A percentile compares a stretch with the other conserved stretches of the same genome.
phyloP scores from a whole-genome alignment of 2,113 vertebrate species.

The Psilopogon haemacephalus region DNA sequence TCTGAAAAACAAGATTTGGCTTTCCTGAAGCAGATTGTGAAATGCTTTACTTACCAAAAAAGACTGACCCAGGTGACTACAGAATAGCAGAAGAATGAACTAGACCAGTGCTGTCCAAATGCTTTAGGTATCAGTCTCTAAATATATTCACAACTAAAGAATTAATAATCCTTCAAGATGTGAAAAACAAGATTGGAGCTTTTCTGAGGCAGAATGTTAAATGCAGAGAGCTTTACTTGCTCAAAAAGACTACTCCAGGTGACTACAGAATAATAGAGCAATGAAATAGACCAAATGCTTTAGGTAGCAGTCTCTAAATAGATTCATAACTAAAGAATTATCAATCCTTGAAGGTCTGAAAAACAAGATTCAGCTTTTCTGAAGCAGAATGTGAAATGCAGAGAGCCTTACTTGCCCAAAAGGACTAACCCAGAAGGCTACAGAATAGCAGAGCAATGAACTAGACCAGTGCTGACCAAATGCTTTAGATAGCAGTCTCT shows the following conservation, averaged over 20 bases:
- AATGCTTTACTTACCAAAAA: too few relatives aligned
- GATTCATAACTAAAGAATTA: background rate
- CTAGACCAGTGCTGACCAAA: background rate
- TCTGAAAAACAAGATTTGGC: too few relatives aligned
- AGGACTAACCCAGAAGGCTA: background rate
- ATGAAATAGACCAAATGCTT: background rate
- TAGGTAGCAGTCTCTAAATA: background rate
- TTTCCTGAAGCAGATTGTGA: background rate
- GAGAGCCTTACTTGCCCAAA: conserved; percentile 29
- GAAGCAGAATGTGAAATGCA: conserved; percentile 47
- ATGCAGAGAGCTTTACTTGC: conserved; percentile 38
- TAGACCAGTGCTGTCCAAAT: too few relatives aligned
- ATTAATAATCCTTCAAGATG: too few relatives aligned
- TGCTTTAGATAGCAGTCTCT: background rate
- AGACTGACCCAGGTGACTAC: too few relatives aligned
- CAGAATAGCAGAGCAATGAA: background rate
- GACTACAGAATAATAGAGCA: background rate
- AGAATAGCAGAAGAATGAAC: too few relatives aligned
- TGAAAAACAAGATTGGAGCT: too few relatives aligned
- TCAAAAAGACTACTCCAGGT: background rate
- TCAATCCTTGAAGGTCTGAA: too few relatives aligned
- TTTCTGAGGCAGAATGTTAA: too few relatives aligned
- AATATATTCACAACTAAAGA: too few relatives aligned
- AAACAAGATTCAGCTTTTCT: background rate
- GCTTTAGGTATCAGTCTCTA: too few relatives aligned